These are phyloP conservation scores for Hyposoter dolosus DNA, from an alignment of 2,888 invertebrate genomes.

Conservation along the genomic window DNA sequence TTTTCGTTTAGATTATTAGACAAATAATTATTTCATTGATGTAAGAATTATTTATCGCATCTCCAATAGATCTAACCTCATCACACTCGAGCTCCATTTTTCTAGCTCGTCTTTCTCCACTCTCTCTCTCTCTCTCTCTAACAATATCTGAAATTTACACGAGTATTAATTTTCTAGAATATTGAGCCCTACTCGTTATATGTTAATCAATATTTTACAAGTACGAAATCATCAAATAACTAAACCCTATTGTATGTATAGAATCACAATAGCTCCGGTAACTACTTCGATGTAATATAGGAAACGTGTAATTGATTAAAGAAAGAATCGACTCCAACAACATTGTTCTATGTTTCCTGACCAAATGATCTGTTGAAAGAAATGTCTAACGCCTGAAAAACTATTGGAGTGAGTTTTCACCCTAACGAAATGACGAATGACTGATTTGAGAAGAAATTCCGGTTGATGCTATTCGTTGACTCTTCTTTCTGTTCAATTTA, in stretches of 20 bases:
- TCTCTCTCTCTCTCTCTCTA: conserved; percentile 28
- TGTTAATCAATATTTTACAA: conserved; percentile 36
- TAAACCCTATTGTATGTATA: conserved; percentile 16
- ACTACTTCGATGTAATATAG: conserved; percentile 16
- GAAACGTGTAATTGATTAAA: conserved; percentile 37
- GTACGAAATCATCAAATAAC: conserved; percentile 34
- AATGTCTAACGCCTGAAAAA: neutral
- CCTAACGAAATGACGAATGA: no score
- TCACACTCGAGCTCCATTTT: conserved; percentile 4
- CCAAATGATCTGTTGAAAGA: neutral
- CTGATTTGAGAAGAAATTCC: no score
- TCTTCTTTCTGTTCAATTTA: no score
- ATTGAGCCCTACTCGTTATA: conserved; percentile 33
- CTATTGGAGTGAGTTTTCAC: no score
- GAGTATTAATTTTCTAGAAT: conserved; percentile 55
- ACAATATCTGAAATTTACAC: conserved; percentile 46
- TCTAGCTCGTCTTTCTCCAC: conserved; percentile 19
- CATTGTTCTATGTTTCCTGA: neutral
- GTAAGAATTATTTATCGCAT: neutral
- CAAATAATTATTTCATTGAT: neutral
- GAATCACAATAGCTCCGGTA: conserved; percentile 2
- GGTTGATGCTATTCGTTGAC: no score
- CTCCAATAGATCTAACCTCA: conserved; percentile 17
- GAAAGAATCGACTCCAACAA: neutral
- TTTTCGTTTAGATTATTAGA: neutral